phyloP scores from a whole-genome alignment of 2,797 vertebrate genomes.

The Peromyscus aztecus region DNA sequence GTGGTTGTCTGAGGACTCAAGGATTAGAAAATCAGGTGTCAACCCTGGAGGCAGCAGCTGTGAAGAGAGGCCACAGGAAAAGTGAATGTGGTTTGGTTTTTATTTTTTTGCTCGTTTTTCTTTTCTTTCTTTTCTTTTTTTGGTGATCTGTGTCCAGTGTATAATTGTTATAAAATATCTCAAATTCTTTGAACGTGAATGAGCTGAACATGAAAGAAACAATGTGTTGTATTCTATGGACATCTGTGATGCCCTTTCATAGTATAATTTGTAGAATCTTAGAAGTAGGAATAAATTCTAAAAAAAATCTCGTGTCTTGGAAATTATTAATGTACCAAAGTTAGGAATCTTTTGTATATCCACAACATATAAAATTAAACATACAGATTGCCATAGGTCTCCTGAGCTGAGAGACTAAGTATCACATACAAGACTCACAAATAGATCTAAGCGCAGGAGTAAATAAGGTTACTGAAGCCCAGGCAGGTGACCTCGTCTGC shows the following conservation, averaged over 20 bases:
- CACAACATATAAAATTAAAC: background rate
- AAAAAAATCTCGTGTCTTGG: background rate
- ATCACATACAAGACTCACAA: background rate
- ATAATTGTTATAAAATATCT: background rate
- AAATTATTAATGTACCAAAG: background rate
- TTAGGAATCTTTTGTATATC: background rate
- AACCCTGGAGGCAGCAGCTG: background rate
- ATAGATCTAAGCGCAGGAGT: background rate
- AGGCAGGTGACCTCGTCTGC: background rate
- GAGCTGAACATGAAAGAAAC: background rate
- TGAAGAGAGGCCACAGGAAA: background rate
- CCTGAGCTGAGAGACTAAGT: background rate
- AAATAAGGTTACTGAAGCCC: background rate
- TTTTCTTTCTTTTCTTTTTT: background rate
- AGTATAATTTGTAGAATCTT: background rate
- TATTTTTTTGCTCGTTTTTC: background rate
- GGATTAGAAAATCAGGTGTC: background rate
- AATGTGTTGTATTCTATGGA: background rate
- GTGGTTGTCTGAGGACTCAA: background rate
- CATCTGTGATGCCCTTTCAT: background rate
- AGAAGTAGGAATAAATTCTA: background rate
- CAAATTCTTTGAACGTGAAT: background rate
- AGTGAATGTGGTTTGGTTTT: background rate
- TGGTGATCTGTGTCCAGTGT: background rate
- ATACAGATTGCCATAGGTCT: background rate